A percentile compares a stretch with the other conserved stretches of the same genome.
Evolutionary conservation across 1,140 invertebrate genomes (phyloP).

Genomic region (Andrena cerasifolii): DNA sequence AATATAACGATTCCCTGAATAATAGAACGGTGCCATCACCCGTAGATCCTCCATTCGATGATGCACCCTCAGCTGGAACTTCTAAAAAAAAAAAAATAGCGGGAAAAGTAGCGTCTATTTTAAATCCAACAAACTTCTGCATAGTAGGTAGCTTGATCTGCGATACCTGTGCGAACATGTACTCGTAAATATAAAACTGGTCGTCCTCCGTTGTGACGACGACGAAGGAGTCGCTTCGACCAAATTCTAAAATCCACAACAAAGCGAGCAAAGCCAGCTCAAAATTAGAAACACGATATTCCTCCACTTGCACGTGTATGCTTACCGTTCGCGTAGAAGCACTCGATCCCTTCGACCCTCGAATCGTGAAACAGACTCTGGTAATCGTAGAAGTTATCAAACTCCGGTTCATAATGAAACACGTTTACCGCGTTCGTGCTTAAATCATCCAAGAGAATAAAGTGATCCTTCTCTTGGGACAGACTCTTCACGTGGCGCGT

Average conservation of each 20-base stretch:
- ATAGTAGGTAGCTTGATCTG: neutral
- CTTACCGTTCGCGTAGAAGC: constrained; percentile 67
- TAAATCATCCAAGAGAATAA: constrained; percentile 68
- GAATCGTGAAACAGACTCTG: constrained; percentile 68
- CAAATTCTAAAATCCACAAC: constrained; percentile 49
- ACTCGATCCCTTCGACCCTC: constrained; percentile 56
- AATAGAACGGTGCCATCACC: constrained; percentile 62
- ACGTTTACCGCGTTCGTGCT: constrained; percentile 65
- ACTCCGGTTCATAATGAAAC: constrained; percentile 58
- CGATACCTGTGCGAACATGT: constrained; percentile 67
- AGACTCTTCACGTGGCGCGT: constrained; percentile 65
- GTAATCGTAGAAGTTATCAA: constrained; percentile 68
- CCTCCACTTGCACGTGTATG: too few relatives aligned
- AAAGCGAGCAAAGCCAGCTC: too few relatives aligned
- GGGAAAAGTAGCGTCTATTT: neutral
- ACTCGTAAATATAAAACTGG: constrained; percentile 69
- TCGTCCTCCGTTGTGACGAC: constrained; percentile 64
- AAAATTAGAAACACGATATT: too few relatives aligned
- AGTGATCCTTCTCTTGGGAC: constrained; percentile 49
- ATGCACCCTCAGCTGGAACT: constrained; percentile 62
- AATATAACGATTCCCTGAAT: constrained; percentile 58
- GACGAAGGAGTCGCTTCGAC: constrained; percentile 60
- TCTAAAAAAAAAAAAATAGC: constrained; percentile 57
- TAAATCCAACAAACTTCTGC: neutral
- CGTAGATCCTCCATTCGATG: constrained; percentile 59